Base-by-base conservation (phyloP, 1,140 invertebrate species). In the Cyphomyrmex costatus region DNA sequence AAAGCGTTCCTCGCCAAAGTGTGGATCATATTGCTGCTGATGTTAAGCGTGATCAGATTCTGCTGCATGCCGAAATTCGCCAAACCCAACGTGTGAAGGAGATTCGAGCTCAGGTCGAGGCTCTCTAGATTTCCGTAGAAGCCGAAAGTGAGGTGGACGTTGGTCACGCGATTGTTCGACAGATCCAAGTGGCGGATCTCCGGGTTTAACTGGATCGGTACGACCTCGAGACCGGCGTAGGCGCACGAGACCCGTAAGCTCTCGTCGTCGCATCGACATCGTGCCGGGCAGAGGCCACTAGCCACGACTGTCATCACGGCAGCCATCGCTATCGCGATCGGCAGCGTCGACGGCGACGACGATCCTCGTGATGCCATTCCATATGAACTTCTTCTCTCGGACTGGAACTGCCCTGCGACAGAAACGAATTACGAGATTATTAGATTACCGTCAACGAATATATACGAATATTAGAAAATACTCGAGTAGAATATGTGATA, bases 131-230 rank as follows among this genome's bases (percentile, higher is more conserved):
- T 97, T n/a, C 97, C 96, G 94, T 98, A 98, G 93, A 98, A 97
- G 19, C 95, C 96, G 88, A 98, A 96, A 2, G 97, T 97, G 90
- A 97, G 97, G 66, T 97, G 96, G 2, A 98, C 95, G 89, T 96
- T 97, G 89, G 95, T 95, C 88, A 98, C 97, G 61, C 96, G 96
- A 92, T 98, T 98, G 87, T 96, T 96, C 0, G 97, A 97, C 49
- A 98, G 96, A 91, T 98, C 97, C 91, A 98, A 97, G 92, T 97
- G 96, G 30, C 96, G 96, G 46, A 97, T 96, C 92, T 98, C 97
- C n/a, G 97, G 97, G 93, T 98, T 98, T 88, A 98, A 96, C 92
- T 98, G 98, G 84, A 98, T 98, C 49, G 98, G 98, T 46, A 98
- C 97, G 88, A 98, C 97, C 93, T 98, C 98, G 65, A 98, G 96